Conservation (phyloP, 2,797 vertebrate genomes). For the Clamator glandarius region DNA sequence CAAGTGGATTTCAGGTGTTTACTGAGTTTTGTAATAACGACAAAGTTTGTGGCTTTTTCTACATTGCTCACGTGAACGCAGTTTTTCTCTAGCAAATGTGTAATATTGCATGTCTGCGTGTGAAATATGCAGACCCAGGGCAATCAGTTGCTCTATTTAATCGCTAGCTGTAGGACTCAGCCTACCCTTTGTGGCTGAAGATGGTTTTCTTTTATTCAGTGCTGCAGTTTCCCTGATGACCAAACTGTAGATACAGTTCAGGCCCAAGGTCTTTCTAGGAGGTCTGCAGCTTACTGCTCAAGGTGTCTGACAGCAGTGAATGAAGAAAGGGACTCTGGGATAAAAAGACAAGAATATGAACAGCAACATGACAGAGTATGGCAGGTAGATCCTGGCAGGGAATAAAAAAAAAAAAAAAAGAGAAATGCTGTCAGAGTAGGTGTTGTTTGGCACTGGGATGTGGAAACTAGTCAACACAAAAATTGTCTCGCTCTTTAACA, state of each 20-base stretch:
- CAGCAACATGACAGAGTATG: constrained; percentile 21
- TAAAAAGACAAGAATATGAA: constrained; percentile 31
- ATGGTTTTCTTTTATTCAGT: background rate
- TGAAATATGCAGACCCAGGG: background rate
- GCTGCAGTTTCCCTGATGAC: background rate
- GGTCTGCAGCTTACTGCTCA: background rate
- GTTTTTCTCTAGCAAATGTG: background rate
- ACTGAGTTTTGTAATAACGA: background rate
- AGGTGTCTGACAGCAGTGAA: background rate
- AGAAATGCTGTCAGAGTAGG: constrained; percentile 12
- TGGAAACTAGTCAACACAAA: constrained; percentile 14
- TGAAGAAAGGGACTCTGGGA: background rate
- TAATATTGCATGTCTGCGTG: background rate
- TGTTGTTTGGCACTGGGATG: background rate
- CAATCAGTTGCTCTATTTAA: background rate
- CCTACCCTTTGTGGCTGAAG: background rate
- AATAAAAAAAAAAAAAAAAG: background rate
- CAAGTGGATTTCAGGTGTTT: background rate
- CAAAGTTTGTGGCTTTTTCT: background rate
- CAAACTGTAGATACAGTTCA: background rate
- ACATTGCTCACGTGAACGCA: background rate
- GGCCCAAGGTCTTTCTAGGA: background rate
- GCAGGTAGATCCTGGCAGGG: background rate
- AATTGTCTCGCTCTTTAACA: background rate
- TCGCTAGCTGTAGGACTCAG: background rate